Evolutionary conservation across 2,797 vertebrate species (phyloP).

Genomic region (Chanos chanos): DNA sequence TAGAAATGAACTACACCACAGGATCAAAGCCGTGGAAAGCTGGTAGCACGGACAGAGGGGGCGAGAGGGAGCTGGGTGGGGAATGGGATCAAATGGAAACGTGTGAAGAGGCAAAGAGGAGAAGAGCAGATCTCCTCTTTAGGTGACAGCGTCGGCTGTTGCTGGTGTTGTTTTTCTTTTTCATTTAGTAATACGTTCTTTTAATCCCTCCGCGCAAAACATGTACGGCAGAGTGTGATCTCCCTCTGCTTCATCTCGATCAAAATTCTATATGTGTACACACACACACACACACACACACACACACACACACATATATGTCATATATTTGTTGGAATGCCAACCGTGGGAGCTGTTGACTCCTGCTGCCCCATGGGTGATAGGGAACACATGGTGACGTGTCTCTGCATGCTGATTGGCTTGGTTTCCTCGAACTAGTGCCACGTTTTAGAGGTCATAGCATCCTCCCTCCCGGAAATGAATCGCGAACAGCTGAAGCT

Average conservation of each 20-base stretch:
- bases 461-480: slow-evolving; percentile 12
- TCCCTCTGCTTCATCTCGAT: no score
- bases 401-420: slow-evolving; percentile 57
- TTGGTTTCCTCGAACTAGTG: slow-evolving; percentile 61
- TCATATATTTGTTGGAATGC: no score
- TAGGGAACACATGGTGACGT: slow-evolving; percentile 1
- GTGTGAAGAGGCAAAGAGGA: slow-evolving; percentile 5
- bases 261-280: no score
- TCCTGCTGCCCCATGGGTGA: not conserved
- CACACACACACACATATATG: no score
- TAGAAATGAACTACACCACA: slow-evolving; percentile 31
- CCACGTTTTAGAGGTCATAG: slow-evolving; percentile 67
- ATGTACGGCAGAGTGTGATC: no score
- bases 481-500: slow-evolving; percentile 2
- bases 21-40: slow-evolving; percentile 47
- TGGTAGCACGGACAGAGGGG: not conserved
- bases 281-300: no score
- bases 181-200: no score
- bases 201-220: no score
- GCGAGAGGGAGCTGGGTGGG: slow-evolving; percentile 9
- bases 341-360: no score
- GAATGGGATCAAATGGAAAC: no score
- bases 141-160: no score
- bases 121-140: slow-evolving; percentile 17
- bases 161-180: no score